Evolutionary conservation across 2,113 vertebrate genomes (phyloP), one percentile per base, ranked within the genome.

Genomic region (Mastomys natalensis): DNA sequence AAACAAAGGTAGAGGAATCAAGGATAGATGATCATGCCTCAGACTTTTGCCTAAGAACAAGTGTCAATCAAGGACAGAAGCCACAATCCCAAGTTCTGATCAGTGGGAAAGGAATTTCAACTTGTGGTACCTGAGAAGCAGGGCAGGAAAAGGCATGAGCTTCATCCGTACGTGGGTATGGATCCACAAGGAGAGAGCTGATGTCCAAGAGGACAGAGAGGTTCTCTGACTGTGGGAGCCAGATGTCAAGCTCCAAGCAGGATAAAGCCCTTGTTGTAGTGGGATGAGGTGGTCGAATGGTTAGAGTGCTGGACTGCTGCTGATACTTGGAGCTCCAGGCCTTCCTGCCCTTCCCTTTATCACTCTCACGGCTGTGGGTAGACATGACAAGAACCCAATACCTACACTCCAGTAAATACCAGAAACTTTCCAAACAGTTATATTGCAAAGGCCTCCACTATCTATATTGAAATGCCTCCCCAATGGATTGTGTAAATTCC

Each of bases 321-420:
- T 55, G 34, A 80, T 55, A 21, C 2, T 37, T 55, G 48, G 29
- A 45, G 78, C 11, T 60, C 15, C 40, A 58, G 48, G 68, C 26
- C 3, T 66, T 29, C 48, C 48, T n/a, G 24, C 21, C 86, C 31
- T 22, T 70, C 55, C n/a, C 24, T 73, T 70, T 77, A 43, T 51
- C 21, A 91, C 45, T 34, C 29, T 60, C 24, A 24, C 58, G 40
- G 22, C 21, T 10, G 2, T 60, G 5, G 5, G 31, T 51, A 84
- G 74, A 97, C 84, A 87, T 45, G 26, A 80, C 48, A 84, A 85
- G 45, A 93, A 74, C 17, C 62, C 84, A 74, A 22, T 53, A 91
- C 73, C 43, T 85, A 84, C 3, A 58, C 17, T 58, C 53, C 5
- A 81, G 85, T 60, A 87, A 82, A 82, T 68, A 87, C 11, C 62